phyloP scores from a whole-genome alignment of 2,797 vertebrate species.

The Sarcoramphus papa region DNA sequence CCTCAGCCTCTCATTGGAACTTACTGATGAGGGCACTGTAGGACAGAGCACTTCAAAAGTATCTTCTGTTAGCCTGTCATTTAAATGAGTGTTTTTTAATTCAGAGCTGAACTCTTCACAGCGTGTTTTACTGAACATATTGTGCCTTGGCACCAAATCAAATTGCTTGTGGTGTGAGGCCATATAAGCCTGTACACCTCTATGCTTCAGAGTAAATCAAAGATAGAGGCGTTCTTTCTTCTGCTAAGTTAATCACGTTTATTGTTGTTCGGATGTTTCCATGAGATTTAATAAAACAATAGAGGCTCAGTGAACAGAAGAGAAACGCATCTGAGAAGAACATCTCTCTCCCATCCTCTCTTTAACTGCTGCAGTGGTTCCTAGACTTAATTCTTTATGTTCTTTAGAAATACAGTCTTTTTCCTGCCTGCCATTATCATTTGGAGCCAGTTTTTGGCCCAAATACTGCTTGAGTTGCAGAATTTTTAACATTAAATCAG shows the following conservation, averaged over 20 bases:
- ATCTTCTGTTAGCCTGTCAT: background rate
- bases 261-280: background rate
- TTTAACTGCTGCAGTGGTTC: background rate
- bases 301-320: background rate
- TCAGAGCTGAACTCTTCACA: conserved; percentile 13
- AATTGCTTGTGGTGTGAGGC: background rate
- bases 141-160: background rate
- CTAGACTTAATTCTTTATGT: background rate
- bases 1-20: background rate
- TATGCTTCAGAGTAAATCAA: background rate
- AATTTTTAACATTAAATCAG: conserved; percentile 21
- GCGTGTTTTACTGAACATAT: background rate
- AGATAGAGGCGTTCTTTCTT: background rate
- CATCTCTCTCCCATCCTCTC: background rate
- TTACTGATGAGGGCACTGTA: conserved; percentile 37
- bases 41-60: conserved; percentile 11
- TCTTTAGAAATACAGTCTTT: background rate
- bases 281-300: background rate
- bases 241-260: background rate
- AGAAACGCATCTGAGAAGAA: background rate
- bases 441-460: conserved; percentile 26
- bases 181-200: background rate
- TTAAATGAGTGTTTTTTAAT: background rate
- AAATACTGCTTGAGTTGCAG: background rate
- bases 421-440: conserved; percentile 25